These are phyloP conservation scores for Neosilurus hyrtlii DNA, from an alignment of 2,797 vertebrate genomes.

Conservation along the genomic window DNA sequence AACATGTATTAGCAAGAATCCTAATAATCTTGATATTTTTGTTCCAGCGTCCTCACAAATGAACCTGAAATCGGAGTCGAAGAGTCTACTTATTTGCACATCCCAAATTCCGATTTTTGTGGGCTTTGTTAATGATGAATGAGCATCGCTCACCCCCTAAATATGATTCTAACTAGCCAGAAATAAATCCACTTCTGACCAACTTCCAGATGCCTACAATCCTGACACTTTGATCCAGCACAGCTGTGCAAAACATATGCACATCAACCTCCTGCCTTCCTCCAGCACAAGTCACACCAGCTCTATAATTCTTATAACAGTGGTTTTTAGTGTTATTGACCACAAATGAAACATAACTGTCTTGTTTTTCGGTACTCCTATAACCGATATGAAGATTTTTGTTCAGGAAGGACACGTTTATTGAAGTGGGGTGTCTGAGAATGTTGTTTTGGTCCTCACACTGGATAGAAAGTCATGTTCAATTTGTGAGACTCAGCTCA, in stretches of 20 bases:
- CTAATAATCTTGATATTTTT: not conserved
- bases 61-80: not conserved
- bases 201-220: constrained; percentile 53
- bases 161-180: constrained; percentile 29
- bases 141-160: not conserved
- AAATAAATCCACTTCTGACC: constrained; percentile 39
- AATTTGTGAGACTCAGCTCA: not conserved
- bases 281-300: constrained; percentile 30
- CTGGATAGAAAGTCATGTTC: constrained; percentile 3
- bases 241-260: constrained; percentile 43
- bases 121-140: constrained; percentile 5
- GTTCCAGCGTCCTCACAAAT: not conserved
- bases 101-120: not conserved
- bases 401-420: constrained; percentile 29
- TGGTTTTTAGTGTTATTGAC: constrained; percentile 10
- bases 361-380: constrained; percentile 21
- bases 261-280: constrained; percentile 36
- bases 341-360: constrained; percentile 27
- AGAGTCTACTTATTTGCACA: not conserved
- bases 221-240: constrained; percentile 49
- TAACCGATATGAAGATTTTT: constrained; percentile 18
- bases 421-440: not conserved
- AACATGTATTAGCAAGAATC: not conserved
- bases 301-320: constrained; percentile 5
- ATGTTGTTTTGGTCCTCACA: constrained; percentile 16